Evolutionary conservation across 2,797 vertebrate genomes (phyloP), one percentile per base, ranked within the genome.

Genomic region (Buphagus erythrorhynchus): DNA sequence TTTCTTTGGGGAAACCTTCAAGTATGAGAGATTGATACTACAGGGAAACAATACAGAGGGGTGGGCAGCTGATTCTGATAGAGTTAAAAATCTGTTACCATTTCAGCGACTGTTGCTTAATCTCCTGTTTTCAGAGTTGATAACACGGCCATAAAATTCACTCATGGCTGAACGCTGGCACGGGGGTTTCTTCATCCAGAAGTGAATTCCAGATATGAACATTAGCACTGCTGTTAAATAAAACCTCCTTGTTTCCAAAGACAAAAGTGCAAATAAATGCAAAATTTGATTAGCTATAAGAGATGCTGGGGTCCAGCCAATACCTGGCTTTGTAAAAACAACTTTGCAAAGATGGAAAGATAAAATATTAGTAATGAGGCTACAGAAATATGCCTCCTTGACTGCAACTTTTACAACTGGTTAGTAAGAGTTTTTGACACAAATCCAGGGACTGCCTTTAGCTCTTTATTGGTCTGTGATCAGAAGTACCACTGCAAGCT

Each of bases 111-210:
- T 96, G 46, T 92, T 97, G 88, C 90, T 82, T 97, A 97, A 93
- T 76, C 88, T 97, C 88, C 88, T 57, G 66, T 93, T 97, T 95
- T 91, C 88, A 82, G 93, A 84, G 90, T 14, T 94, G 97, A 97
- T 97, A 98, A 98, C 92, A 94, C 0, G 24, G 92, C 79, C 96
- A 95, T 97, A 96, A 97, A 97, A 90, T 97, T 97, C 87, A 62
- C 85, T 97, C 89, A 86, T 90, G 92, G 82, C 68, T 96, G 80
- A 96, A 93, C 0, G 3, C 45, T 78, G 95, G 90, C 92, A 91
- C 94, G 91, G 80, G 72, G 78, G 72, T 95, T 91, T 95, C 95
- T 96, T 83, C 92, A 87, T 59, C 62, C 86, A 67, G 90, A 93
- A 96, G 36, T 91, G 91, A 94, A 83, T 95, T 96, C 88, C 94